Base-by-base conservation (phyloP, 2,113 vertebrate species). In the Saimiri boliviensis region DNA sequence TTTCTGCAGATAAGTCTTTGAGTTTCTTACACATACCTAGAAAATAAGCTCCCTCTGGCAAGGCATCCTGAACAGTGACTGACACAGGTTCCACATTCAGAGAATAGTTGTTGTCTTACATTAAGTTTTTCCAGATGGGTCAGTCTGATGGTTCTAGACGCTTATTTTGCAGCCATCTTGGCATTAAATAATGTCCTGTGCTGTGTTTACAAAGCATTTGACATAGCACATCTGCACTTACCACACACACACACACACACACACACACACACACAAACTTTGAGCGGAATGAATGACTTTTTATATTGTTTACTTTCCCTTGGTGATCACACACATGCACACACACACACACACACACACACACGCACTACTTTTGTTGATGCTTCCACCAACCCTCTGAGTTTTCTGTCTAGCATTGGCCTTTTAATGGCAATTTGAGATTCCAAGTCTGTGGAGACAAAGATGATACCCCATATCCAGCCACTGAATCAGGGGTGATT, bases 11-110 rank as follows among this genome's bases (percentile, higher is more conserved):
- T 82, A 79, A 0, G 13, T 27, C 32, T 52, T 40, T 63, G 80
- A 60, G 40, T 81, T 45, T 94, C 86, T 63, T 86, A 82, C 52
- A 68, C 6, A 66, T 2, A 30, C 19, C 3, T 77, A 49, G 25
- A 91, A 92, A 58, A 47, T 10, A 37, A 74, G 23, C 58, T 37
- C 40, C 20, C 0, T 1, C 8, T 3, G 19, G 2, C 1, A 20
- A 76, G 13, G 45, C 16, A 14, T 17, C 4, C 5, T 2, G 2
- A 37, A 30, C 3, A 6, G 2, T 6, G 6, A 3, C 2, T 1
- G 52, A 12, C 11, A 5, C 10, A 0, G 1, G 4, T 14, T 14
- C 23, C 25, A 8, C 20, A n/a, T 20, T 45, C 54, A 54, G 2
- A 30, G 17, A 21, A 45, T 4, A 17, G 30, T 6, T 13, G 23